These are phyloP conservation scores for Ptilodon capucinus DNA, from an alignment of 2,888 invertebrate species.

Conservation along the genomic window DNA sequence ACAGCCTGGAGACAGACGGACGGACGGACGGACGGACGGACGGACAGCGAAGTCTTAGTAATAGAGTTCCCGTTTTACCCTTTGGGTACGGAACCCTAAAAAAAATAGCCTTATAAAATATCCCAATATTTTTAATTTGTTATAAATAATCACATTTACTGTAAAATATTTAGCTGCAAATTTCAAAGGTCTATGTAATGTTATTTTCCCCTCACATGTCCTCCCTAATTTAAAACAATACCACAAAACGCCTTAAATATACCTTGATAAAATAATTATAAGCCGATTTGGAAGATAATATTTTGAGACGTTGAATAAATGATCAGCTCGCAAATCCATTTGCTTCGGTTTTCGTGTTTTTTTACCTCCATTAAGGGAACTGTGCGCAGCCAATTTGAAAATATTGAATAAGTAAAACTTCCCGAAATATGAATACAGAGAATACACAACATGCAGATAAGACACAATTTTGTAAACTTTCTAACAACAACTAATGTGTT, in stretches of 20 bases:
- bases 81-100: too few relatives aligned
- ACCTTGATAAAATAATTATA: slow-evolving; percentile 19
- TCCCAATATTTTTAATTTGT: too few relatives aligned
- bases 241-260: slow-evolving; percentile 1
- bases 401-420: slow-evolving; percentile 77
- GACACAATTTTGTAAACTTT: background rate
- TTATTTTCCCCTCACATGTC: background rate
- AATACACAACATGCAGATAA: slow-evolving; percentile 22
- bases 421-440: slow-evolving; percentile 61
- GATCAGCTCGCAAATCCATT: slow-evolving; percentile 71
- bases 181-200: background rate
- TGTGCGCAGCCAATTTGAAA: slow-evolving; percentile 73
- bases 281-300: slow-evolving; percentile 41
- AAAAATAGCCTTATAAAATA: too few relatives aligned
- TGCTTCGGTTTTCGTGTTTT: slow-evolving; percentile 65
- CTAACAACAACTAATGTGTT: too few relatives aligned
- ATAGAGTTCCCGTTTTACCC: too few relatives aligned
- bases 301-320: slow-evolving; percentile 66
- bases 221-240: background rate
- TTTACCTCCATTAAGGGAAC: slow-evolving; percentile 69
- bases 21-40: too few relatives aligned
- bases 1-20: too few relatives aligned
- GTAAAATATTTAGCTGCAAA: background rate
- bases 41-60: too few relatives aligned
- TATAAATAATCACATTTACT: background rate